Evolutionary conservation across 2,888 invertebrate genomes (phyloP).

Genomic region (Metacarcinus magister): DNA sequence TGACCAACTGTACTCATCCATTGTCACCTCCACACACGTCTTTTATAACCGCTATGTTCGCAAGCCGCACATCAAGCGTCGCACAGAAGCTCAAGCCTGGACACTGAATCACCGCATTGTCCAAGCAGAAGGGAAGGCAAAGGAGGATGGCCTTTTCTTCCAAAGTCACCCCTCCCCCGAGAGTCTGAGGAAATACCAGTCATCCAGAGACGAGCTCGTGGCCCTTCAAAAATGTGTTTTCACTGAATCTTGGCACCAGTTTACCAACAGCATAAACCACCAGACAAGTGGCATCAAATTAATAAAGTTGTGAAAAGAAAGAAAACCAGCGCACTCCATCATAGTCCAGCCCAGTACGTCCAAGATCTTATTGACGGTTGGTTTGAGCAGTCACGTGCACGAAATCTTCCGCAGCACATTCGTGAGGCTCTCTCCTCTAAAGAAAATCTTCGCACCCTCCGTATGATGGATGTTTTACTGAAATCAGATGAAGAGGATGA

Average conservation of each 20-base stretch:
- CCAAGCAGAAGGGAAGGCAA: background rate
- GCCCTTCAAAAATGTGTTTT: background rate
- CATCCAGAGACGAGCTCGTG: slow-evolving; percentile 51
- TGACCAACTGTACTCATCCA: slow-evolving; percentile 5
- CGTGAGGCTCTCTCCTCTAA: background rate
- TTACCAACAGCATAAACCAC: slow-evolving; percentile 31
- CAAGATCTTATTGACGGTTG: slow-evolving; percentile 8
- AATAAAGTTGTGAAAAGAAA: slow-evolving; percentile 34
- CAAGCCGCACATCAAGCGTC: background rate
- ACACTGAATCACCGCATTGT: slow-evolving; percentile 15
- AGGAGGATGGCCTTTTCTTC: slow-evolving; percentile 8
- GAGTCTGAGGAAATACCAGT: background rate
- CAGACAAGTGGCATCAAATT: slow-evolving; percentile 30
- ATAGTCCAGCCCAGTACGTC: slow-evolving; percentile 16
- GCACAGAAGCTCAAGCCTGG: background rate
- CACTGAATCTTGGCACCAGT: slow-evolving; percentile 8
- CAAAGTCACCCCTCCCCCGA: background rate
- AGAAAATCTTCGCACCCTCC: background rate
- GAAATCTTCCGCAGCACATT: background rate
- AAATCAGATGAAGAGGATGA: background rate
- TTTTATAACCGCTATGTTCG: background rate
- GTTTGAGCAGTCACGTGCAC: background rate
- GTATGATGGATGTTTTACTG: background rate
- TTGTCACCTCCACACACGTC: background rate
- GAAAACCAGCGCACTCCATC: background rate